Evolutionary conservation across 2,113 vertebrate genomes (phyloP), one percentile per base, ranked within the genome.

Genomic region (Cinclus cinclus): DNA sequence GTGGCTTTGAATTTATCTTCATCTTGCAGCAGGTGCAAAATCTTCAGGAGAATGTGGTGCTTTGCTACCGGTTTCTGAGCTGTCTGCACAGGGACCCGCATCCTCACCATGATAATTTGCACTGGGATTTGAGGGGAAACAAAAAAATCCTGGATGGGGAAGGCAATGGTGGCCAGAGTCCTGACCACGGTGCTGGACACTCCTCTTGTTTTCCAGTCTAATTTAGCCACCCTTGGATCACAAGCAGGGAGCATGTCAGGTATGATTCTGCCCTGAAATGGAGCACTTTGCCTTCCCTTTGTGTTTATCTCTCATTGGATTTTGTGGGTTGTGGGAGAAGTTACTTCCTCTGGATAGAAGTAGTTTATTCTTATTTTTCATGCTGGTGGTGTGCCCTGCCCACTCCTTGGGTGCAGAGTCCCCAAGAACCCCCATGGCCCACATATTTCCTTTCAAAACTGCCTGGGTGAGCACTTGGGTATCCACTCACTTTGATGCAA

Each of bases 1-100:
- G 31, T 85, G 78, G 35, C 75, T 95, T 92, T 88, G 83, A 79
- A 84, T 95, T 94, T 95, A 95, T 95, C 83, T 83, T 90, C 84
- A 68, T 94, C 82, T 83, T 94, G 87, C 85, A 92, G 92, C 87
- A 95, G 87, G 84, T 96, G 89, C 83, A 70, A 17, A 94, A 82
- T 87, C 60, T 90, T 81, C 27, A 22, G 87, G 73, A 64, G 87
- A 47, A 37, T 1, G 46, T 31, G 65, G 50, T 70, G 70, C 89
- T 92, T 84, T 31, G 67, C 58, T 60, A 58, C 89, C 25, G 5
- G 31, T 67, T 92, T 41, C 44, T 35, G 83, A 82, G 89, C 83
- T 58, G 58, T 39, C 27, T 78, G 82, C 27, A 7, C 50, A 85
- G 74, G 65, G 41, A 56, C 37, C 42, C 3, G 1, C 19, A 5